A percentile compares a stretch with the other conserved stretches of the same genome.
Evolutionary conservation across 2,797 vertebrate genomes (phyloP).

Genomic region (Phrynocephalus guinanensis): DNA sequence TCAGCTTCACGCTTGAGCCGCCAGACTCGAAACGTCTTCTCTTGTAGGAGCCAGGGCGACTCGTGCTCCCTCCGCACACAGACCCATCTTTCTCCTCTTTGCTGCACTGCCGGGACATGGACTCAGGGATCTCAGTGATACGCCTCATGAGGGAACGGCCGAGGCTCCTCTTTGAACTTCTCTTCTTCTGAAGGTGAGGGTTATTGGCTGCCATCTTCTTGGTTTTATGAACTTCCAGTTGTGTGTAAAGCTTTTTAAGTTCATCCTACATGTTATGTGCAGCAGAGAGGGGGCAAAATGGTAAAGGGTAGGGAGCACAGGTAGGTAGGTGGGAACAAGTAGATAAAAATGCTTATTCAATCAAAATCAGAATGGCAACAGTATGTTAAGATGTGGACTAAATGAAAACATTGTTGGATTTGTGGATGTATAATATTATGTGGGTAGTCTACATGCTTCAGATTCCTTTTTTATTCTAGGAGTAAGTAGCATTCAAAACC

Average conservation of each 20-base stretch:
- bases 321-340: constrained; percentile 20
- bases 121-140: constrained; percentile 85
- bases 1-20: constrained; percentile 71
- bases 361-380: constrained; percentile 9
- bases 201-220: constrained; percentile 92
- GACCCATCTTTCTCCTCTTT: constrained; percentile 81
- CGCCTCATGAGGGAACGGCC: constrained; percentile 86
- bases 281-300: neutral
- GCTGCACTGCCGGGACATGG: constrained; percentile 81
- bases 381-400: neutral
- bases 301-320: neutral
- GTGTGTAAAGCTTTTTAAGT: constrained; percentile 93
- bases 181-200: constrained; percentile 91
- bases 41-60: constrained; percentile 78
- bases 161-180: constrained; percentile 82
- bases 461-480: neutral
- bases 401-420: neutral
- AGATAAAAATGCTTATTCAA: constrained; percentile 31
- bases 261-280: constrained; percentile 83
- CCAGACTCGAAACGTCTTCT: constrained; percentile 60
- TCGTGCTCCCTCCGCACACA: constrained; percentile 54
- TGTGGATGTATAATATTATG: neutral
- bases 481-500: neutral
- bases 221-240: constrained; percentile 91
- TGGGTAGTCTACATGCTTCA: neutral